Conservation (phyloP, 2,797 vertebrate species). For the Urophycis tenuis region DNA sequence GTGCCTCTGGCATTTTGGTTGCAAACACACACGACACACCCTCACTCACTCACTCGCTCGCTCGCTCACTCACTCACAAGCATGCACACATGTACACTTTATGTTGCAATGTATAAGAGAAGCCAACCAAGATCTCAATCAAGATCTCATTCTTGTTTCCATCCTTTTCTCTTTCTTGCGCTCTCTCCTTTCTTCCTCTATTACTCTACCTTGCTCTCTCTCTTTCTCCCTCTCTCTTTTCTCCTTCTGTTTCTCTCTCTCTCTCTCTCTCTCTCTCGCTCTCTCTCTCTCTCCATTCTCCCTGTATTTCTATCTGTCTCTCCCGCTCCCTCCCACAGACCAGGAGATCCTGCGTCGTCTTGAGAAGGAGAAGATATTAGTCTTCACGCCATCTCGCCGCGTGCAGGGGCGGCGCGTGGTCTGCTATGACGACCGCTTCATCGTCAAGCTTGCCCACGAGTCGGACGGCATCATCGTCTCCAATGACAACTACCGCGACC, state of each 20-base stretch:
- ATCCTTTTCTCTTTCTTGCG: no score
- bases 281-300: background rate
- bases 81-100: background rate
- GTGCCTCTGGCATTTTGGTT: background rate
- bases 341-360: conserved; percentile 89
- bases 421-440: conserved; percentile 96
- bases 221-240: no score
- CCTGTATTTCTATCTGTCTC: background rate
- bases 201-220: background rate
- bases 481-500: conserved; percentile 96
- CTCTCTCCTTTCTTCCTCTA: background rate
- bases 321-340: conserved; percentile 64
- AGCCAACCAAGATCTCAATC: no score
- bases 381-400: conserved; percentile 92
- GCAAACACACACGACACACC: background rate
- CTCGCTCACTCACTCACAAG: background rate
- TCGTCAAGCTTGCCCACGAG: conserved; percentile 93
- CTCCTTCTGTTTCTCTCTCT: background rate
- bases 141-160: background rate
- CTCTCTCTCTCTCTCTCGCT: background rate
- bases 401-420: conserved; percentile 94
- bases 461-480: conserved; percentile 96
- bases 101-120: no score
- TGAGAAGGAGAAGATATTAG: conserved; percentile 94
- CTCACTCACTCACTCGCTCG: no score